Evolutionary conservation across 2,888 invertebrate species (phyloP).

Genomic region (Tipula lateralis): DNA sequence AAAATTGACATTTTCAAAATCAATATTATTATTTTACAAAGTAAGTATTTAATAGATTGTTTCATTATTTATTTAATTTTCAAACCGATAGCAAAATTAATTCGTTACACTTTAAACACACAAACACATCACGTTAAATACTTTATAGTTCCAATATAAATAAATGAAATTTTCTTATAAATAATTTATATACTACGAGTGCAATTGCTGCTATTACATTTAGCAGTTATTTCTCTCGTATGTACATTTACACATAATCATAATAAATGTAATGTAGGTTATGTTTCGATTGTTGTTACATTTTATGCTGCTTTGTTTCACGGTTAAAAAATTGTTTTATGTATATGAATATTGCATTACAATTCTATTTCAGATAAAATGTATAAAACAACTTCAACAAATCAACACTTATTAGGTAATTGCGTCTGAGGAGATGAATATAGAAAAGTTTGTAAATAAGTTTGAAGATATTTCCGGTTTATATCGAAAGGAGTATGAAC

Average conservation of each 20-base stretch:
- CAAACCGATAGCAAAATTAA: not conserved
- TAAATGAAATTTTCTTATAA: not conserved
- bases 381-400: not conserved
- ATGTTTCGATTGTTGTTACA: constrained; percentile 19
- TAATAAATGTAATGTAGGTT: constrained; percentile 11
- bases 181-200: not conserved
- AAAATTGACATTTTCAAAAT: too few species aligned
- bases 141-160: not conserved
- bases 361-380: not conserved
- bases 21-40: too few species aligned
- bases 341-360: not conserved
- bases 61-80: not conserved
- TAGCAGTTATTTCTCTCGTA: not conserved
- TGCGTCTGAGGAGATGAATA: not conserved
- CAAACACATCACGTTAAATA: not conserved
- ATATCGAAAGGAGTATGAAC: not conserved
- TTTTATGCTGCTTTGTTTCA: not conserved
- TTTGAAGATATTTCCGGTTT: not conserved
- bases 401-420: not conserved
- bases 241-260: not conserved
- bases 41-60: not conserved
- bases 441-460: not conserved
- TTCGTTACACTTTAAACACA: not conserved
- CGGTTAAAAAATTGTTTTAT: not conserved
- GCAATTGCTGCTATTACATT: not conserved